Evolutionary conservation across 2,113 vertebrate genomes (phyloP), one percentile per base, ranked within the genome.

Genomic region (Peromyscus californicus): DNA sequence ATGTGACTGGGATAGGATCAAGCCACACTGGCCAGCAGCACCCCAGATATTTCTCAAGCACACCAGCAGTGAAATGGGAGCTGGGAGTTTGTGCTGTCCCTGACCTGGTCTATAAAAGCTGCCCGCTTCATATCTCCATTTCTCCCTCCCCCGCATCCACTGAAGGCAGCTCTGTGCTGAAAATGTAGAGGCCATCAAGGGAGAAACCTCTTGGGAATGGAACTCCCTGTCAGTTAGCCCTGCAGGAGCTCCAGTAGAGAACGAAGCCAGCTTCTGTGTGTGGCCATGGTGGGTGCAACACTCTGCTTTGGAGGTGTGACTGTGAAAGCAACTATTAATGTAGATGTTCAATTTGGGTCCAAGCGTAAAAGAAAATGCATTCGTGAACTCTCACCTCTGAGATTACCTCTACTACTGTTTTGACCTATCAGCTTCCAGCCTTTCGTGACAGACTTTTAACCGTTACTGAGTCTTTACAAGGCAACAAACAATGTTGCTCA

Each of bases 381-480:
- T 29, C 39, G 26, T 85, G 51, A 90, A 29, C 31, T 11, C 57
- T 89, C 21, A 12, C 29, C n/a, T 57, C 82, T 57, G 61, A 95
- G 74, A 83, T 78, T 7, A 45, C 21, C 45, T 87, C 45, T 90
- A 72, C 19, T 61, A 51, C 72, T 63, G 26, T 51, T 89, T 51
- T 82, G 69, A 11, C 39, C 29, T 85, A 48, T 70, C 59, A 63
- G 42, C 31, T n/a, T 59, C 63, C 51, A 76, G 31, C 17, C 63
- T 85, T 75, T 70, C 45, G 42, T 11, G 45, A 48, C n/a, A 59
- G 1, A 0, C 51, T 80, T 29, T 67, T 36, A 74, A 63, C 79
- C 57, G 74, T 80, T 74, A 93, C 36, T 63, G n/a, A 80, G 29
- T 90, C 72, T 42, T 96, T 65, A 86, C 11, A 33, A 70, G 59